Evolutionary conservation across 2,797 vertebrate species (phyloP).

Genomic region (Rhinichthys osculus): DNA sequence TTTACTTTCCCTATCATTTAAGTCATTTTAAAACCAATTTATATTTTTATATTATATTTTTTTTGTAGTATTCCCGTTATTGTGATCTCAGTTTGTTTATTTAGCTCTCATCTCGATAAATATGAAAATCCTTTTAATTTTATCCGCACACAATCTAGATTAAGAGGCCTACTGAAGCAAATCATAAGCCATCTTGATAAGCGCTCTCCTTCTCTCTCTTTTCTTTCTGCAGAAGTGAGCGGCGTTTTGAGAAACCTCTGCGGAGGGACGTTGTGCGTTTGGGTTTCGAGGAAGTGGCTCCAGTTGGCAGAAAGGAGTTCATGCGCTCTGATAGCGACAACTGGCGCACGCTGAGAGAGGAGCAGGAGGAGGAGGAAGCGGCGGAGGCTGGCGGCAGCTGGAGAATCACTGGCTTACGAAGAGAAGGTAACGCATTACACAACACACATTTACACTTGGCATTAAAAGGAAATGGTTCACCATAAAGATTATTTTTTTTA

Average conservation of each 20-base stretch:
- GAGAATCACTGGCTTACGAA: conserved; percentile 79
- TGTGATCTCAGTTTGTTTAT: not conserved
- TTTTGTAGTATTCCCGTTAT: not conserved
- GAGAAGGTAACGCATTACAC: conserved; percentile 76
- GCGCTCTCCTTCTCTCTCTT: not conserved
- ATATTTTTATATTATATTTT: too few species aligned
- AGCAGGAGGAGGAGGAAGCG: conserved; percentile 86
- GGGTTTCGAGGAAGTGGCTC: conserved; percentile 83
- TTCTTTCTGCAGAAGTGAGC: conserved; percentile 81
- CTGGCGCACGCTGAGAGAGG: conserved; percentile 90
- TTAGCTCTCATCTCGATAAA: not conserved
- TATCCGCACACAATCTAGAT: not conserved
- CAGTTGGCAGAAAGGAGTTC: conserved; percentile 84
- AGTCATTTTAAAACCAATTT: not conserved
- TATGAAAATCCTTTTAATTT: not conserved
- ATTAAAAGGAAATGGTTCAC: not conserved
- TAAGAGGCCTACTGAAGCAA: not conserved
- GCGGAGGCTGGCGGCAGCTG: conserved; percentile 78
- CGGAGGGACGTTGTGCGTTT: conserved; percentile 86
- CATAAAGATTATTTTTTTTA: not conserved
- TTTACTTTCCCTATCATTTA: too few species aligned
- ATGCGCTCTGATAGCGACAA: conserved; percentile 94
- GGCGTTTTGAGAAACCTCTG: conserved; percentile 89
- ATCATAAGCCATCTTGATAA: not conserved
- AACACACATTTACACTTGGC: not conserved